Evolutionary conservation across 2,888 invertebrate genomes (phyloP), one percentile per base, ranked within the genome.

Genomic region (Oeneis ivallda): DNA sequence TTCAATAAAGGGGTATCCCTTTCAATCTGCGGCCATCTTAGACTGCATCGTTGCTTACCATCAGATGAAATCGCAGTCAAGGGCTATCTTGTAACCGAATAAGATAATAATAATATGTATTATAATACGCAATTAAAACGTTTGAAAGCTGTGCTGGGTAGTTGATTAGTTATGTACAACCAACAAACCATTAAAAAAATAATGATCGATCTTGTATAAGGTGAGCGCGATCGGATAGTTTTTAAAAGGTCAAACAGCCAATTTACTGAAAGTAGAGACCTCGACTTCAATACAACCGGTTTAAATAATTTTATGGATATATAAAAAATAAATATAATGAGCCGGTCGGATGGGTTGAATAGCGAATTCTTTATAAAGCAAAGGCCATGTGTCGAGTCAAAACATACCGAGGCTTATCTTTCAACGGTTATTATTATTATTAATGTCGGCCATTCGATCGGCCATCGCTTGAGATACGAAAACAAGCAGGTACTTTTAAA

Each of bases 381-480:
- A 75, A 69, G 57, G 65, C 68, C 82, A 79, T 70, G 71, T 75
- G 76, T 74, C 74, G 75, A 82, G 77, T 79, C 82, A 82, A 80
- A 86, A 86, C 81, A 47, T n/a, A 45, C 75, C 62, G 61, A 39
- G 72, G 73, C 71, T 86, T 83, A 84, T 84, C 81, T 83, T 78
- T 77, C 76, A 72, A 75, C 73, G 76, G 74, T 74, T 74, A 74
- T 78, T n/a, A n/a, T 84, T 75, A 76, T 74, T 78, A 79, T n/a
- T n/a, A 84, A 86, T 86, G 73, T 79, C 79, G 82, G 85, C 75
- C 84, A 87, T 79, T 73, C 77, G 84, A 87, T 79, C 73, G 77
- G 83, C 85, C 80, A 80, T 62, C 58, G 63, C 57, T 62, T 65
- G 65, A 61, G 63, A 68, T 66, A 70, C 60, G 59, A 69, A 69